Base-by-base conservation (phyloP, 2,888 invertebrate species). In the Troides oblongomaculatus region DNA sequence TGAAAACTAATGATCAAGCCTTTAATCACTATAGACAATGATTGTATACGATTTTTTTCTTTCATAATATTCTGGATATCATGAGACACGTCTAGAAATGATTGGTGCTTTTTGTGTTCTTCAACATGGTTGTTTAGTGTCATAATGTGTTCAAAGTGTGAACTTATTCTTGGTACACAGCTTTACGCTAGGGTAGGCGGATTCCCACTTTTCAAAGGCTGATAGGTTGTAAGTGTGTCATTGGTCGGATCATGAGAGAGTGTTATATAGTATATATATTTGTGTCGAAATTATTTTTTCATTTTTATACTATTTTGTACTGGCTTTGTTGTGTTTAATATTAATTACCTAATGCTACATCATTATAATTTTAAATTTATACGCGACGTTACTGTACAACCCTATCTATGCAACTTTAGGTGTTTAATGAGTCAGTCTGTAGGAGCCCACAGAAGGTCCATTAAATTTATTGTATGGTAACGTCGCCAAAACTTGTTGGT, bases 31-130 rank as follows among this genome's bases (percentile, higher is more conserved):
- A 30, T 30, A 3, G 5, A 30, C 4, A 3, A 30, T 30, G 30
- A 30, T 30, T 30, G 2, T 30, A 30, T 30, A 30, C 30, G 30
- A 30, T 30, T 30, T 30, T 30, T 30, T 30, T 30, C 30, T 30
- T 30, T 30, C 5, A 46, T 14, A 14, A 18, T 53, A n/a, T 18
- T 53, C n/a, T 18, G n/a, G 18, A 53, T 53, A 53, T 53, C n/a
- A 53, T n/a, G 46, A n/a, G 1, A 50, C 6, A n/a, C 53, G n/a
- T 53, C 6, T 53, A 18, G n/a, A 53, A 5, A 53, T 53, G 18
- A 53, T 23, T n/a, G 57, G 57, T 58, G 57, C 23, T 58, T 58
- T 25, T 58, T 23, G 57, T 58, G 57, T 58, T 23, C 57, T 58
- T 23, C 2, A 23, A 23, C 10, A 23, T n/a, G 21, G n/a, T 25